These are phyloP conservation scores for Brachionus plicatilis DNA, from an alignment of 1,140 invertebrate genomes.

Conservation along the genomic window DNA sequence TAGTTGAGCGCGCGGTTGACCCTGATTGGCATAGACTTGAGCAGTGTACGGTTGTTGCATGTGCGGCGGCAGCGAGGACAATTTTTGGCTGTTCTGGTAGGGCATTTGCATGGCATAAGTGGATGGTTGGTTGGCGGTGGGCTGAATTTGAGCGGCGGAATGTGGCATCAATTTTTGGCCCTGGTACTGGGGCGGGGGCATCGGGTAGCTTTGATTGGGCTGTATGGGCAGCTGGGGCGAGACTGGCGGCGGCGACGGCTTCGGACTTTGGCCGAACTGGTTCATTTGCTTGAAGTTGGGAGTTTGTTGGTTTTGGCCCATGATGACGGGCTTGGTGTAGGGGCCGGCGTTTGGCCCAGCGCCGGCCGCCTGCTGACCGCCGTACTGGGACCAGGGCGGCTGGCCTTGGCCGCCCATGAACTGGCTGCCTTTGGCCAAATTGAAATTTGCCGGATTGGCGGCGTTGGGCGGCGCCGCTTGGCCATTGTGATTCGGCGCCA, in stretches of 20 bases:
- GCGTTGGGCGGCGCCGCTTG: not conserved
- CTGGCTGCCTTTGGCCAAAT: not conserved
- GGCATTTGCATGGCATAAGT: not conserved
- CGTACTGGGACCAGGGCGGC: not conserved
- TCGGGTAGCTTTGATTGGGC: not conserved
- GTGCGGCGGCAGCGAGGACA: not conserved
- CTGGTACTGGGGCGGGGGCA: not conserved
- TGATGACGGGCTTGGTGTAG: not conserved
- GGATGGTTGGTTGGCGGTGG: not conserved
- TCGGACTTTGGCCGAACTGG: not conserved
- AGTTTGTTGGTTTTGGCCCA: not conserved
- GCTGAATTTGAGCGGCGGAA: not conserved
- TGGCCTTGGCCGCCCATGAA: not conserved
- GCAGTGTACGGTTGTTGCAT: not conserved
- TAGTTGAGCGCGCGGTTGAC: not conserved
- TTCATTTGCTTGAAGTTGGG: slow-evolving; percentile 1
- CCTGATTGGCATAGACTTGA: not conserved
- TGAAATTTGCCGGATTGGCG: not conserved
- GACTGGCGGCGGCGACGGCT: not conserved
- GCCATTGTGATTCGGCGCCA: not conserved
- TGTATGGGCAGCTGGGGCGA: not conserved
- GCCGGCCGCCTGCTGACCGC: not conserved
- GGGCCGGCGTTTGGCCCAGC: not conserved
- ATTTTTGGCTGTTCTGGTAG: not conserved
- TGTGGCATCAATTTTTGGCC: not conserved